Evolutionary conservation across 2,888 invertebrate species (phyloP).

Genomic region (Alsophila aescularia): DNA sequence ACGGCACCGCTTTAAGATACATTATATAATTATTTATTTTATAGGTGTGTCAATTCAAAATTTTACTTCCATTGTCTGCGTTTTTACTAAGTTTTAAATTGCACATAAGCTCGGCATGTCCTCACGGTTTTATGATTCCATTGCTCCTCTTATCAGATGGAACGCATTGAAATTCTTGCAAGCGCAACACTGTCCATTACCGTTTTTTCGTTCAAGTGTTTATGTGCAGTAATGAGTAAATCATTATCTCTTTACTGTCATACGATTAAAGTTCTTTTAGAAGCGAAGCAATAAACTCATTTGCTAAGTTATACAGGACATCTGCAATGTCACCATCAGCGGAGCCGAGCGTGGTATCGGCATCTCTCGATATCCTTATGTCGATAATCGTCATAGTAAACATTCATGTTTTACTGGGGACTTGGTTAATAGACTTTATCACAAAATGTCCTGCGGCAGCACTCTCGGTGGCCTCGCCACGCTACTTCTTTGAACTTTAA

Average conservation of each 20-base stretch:
- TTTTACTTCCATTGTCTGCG: not conserved
- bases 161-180: not conserved
- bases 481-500: slow-evolving; percentile 7
- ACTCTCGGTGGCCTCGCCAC: slow-evolving; percentile 10
- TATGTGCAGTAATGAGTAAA: slow-evolving; percentile 1
- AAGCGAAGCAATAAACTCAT: not conserved
- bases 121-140: not conserved
- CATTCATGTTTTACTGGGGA: slow-evolving; percentile 18
- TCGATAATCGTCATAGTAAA: slow-evolving; percentile 34
- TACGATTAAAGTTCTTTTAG: slow-evolving; percentile 11
- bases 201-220: not conserved
- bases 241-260: slow-evolving; percentile 14
- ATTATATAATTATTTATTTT: too few relatives aligned
- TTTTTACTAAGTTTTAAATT: not conserved
- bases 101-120: not conserved
- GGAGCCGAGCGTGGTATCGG: slow-evolving; percentile 26
- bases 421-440: slow-evolving; percentile 10
- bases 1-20: too few relatives aligned
- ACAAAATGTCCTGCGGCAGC: not conserved
- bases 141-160: not conserved
- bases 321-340: slow-evolving; percentile 11
- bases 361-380: slow-evolving; percentile 24
- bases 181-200: not conserved
- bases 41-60: too few relatives aligned
- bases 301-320: not conserved